Base-by-base conservation (phyloP, 2,888 invertebrate species). In the Platycnemis pennipes region DNA sequence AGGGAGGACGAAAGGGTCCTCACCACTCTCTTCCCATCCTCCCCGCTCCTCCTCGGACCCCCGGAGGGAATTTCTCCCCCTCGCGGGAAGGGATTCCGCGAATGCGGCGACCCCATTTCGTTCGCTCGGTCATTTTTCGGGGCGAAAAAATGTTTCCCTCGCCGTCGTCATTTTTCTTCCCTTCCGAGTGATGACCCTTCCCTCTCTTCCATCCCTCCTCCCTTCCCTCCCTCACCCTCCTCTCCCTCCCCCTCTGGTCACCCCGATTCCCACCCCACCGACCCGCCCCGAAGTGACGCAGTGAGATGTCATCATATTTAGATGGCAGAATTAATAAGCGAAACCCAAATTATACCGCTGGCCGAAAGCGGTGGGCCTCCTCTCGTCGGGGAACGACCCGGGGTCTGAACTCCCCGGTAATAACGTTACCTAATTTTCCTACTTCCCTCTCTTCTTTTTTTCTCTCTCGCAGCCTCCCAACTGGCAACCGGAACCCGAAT, bases 271-370 rank as follows among this genome's bases (percentile, higher is more conserved):
- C 86, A 19, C 77, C 49, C 31, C n/a, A 2, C 77, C 4, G 37
- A n/a, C n/a, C 77, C 13, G n/a, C 31, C 13, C 8, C 77, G 13
- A n/a, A n/a, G 31, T n/a, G 77, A 13, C 86, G 86, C n/a, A 19
- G 42, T 19, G 86, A 86, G 42, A 86, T 42, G 86, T 86, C 86
- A 86, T 86, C 86, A 37, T 42, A 86, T 86, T 86, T 86, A 44
- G 44, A 86, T 86, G 86, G 86, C 42, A 86, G 37, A 86, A 86
- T 86, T 86, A 86, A 86, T 42, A 86, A 86, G 86, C 86, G 37
- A 37, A 86, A 44, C 86, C 37, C 86, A 86, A 86, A 86, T 86
- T 86, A 86, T 37, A 86, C 86, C 42, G 86, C 86, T 13, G 42
- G 44, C 16, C 44, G 86, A 86, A 86, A 16, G 37, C 44, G 86